Conservation (phyloP, 1,140 invertebrate genomes). For the Trichoplusia ni region DNA sequence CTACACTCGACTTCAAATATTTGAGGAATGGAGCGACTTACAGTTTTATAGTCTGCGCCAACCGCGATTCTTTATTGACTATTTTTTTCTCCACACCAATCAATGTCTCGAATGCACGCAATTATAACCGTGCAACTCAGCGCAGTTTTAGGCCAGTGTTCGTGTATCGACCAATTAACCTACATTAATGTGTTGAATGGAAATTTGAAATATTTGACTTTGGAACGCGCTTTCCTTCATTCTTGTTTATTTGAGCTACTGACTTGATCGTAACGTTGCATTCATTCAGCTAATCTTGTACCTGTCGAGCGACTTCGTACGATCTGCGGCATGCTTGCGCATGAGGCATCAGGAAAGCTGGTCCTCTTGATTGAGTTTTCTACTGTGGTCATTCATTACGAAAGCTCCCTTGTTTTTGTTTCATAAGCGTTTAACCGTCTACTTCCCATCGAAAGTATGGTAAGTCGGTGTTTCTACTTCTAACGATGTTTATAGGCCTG, state of each 20-base stretch:
- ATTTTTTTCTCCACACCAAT: background rate
- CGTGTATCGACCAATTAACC: conserved; percentile 21
- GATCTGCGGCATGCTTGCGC: too few species aligned
- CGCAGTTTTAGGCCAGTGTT: background rate
- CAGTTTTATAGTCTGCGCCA: background rate
- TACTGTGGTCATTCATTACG: too few species aligned
- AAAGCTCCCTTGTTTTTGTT: too few species aligned
- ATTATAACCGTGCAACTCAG: background rate
- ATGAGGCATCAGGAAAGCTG: too few species aligned
- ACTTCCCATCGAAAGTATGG: conserved; percentile 1
- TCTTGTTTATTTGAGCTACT: too few species aligned
- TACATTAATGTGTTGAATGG: conserved; percentile 20
- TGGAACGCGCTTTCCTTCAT: conserved; percentile 22
- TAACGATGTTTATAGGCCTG: background rate
- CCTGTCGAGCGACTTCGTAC: too few species aligned
- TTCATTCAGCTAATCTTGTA: too few species aligned
- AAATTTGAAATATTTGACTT: conserved; percentile 23
- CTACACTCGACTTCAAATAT: too few species aligned
- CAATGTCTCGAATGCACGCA: background rate
- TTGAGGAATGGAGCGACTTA: background rate
- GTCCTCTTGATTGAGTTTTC: too few species aligned
- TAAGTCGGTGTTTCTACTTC: background rate
- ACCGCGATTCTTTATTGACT: background rate
- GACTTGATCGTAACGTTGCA: too few species aligned
- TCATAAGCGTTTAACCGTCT: too few species aligned